Evolutionary conservation across 2,797 vertebrate species (phyloP), one percentile per base, ranked within the genome.

Genomic region (Sebastes elongatus): DNA sequence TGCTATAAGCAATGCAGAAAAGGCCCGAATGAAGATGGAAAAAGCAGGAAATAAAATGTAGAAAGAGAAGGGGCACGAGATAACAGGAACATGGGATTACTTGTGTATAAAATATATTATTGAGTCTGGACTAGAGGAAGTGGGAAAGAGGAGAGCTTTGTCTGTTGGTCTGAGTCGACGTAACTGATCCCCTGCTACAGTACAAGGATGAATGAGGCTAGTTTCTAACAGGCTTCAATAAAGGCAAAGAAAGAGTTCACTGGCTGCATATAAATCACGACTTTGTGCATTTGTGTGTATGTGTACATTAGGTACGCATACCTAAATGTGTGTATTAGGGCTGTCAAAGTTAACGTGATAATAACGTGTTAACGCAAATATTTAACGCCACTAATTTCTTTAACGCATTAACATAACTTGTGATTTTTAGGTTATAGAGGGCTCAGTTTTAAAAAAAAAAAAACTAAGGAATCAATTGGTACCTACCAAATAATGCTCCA

Each of bases 71-170:
- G 14, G 33, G 33, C n/a, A 9, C 0, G 2, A 74, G 69, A 91
- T 83, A 85, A 87, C 63, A 60, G 67, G 71, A 85, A 81, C 66
- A 80, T 86, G 80, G 76, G 82, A 89, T 82, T 88, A 84, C 25
- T 82, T 87, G 78, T 89, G 79, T 92, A 86, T 95, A 83, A 83
- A 65, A 88, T 81, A 76, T 82, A 91, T 93, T 91, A 93, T 90
- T 93, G 86, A 93, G 87, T 83, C 80, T 80, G 70, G 52, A 81
- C 84, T 66, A 63, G 59, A 81, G 71, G 76, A 83, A 82, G 72
- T 35, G 76, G 72, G 84, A 80, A 67, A 10, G 62, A 81, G 69
- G 32, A 66, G 74, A 66, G 62, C 2, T 8, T 6, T 1, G 8
- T 23, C 55, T 67, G 70, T 71, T 75, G 81, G 82, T 87, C 73